Evolutionary conservation across 2,888 invertebrate species (phyloP).

Genomic region (Sinopyrophorus schimmeli): DNA sequence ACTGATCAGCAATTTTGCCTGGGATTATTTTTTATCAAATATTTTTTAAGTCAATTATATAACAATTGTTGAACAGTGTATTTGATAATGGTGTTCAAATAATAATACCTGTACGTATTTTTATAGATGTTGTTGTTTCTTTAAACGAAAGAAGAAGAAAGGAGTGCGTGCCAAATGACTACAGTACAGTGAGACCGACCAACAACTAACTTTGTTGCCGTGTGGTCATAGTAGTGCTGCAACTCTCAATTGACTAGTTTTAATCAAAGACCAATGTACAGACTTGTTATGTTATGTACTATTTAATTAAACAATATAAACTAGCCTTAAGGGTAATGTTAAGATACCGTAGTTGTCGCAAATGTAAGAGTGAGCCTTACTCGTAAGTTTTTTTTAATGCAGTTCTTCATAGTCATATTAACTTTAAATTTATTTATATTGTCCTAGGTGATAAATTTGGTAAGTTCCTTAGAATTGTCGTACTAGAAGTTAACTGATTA

Average conservation of each 20-base stretch:
- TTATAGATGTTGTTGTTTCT: conserved; percentile 98
- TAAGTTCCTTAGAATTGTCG: conserved; percentile 26
- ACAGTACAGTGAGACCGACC: conserved; percentile 57
- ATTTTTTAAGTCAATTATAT: too few species aligned
- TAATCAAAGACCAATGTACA: conserved; percentile 50
- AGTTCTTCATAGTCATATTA: conserved; percentile 33
- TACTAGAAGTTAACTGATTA: conserved; percentile 16
- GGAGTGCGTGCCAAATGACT: conserved; percentile 56
- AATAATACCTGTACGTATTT: conserved; percentile 53
- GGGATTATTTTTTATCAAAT: too few species aligned
- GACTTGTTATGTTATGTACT: conserved; percentile 50
- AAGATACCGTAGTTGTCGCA: conserved; percentile 51
- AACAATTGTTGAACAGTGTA: too few species aligned
- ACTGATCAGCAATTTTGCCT: too few species aligned
- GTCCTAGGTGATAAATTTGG: conserved; percentile 36
- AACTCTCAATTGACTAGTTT: conserved; percentile 47
- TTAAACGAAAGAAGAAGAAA: conserved; percentile 99
- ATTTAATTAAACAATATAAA: conserved; percentile 52
- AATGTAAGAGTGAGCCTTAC: conserved; percentile 51
- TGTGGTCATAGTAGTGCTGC: conserved; percentile 56
- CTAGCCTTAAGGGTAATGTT: conserved; percentile 54
- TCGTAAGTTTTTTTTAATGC: conserved; percentile 44
- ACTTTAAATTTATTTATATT: conserved; percentile 28
- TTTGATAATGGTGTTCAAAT: too few species aligned
- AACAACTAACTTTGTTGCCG: conserved; percentile 55